These are phyloP conservation scores for Caenorhabditis inopinata DNA, from an alignment of 1,140 invertebrate species.

Conservation along the genomic window DNA sequence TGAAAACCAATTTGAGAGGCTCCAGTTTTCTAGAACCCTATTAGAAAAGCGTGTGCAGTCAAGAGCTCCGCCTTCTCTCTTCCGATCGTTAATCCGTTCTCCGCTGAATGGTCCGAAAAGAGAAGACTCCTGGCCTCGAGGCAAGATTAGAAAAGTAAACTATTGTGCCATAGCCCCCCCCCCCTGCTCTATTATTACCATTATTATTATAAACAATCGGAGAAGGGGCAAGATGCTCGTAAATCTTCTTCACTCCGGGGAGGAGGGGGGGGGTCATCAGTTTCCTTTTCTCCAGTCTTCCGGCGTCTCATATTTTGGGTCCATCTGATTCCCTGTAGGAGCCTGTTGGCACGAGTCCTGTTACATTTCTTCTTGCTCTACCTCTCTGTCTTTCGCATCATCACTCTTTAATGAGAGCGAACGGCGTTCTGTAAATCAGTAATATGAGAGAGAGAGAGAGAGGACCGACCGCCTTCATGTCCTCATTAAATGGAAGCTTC, in stretches of 20 bases:
- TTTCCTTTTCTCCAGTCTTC: neutral
- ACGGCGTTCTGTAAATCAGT: no score
- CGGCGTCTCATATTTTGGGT: neutral
- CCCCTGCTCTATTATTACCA: neutral
- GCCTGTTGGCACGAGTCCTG: neutral
- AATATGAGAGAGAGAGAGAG: no score
- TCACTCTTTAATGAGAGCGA: no score
- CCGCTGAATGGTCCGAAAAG: no score
- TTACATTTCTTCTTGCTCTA: neutral
- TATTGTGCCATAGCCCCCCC: neutral
- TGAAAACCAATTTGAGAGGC: no score
- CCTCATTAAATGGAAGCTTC: no score
- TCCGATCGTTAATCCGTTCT: no score
- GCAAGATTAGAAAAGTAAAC: neutral
- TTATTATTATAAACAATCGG: slow-evolving; percentile 30
- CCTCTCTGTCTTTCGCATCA: no score
- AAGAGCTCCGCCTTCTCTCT: neutral
- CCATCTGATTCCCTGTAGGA: neutral
- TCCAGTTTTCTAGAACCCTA: no score
- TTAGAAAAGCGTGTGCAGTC: no score
- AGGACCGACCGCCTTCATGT: no score
- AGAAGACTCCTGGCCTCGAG: neutral
- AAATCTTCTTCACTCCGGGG: slow-evolving; percentile 4
- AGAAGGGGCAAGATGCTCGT: neutral
- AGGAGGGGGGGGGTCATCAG: neutral